A percentile compares a stretch with the other conserved stretches of the same genome.
Evolutionary conservation across 2,113 vertebrate genomes (phyloP).

Genomic region (Heloderma charlesbogerti): DNA sequence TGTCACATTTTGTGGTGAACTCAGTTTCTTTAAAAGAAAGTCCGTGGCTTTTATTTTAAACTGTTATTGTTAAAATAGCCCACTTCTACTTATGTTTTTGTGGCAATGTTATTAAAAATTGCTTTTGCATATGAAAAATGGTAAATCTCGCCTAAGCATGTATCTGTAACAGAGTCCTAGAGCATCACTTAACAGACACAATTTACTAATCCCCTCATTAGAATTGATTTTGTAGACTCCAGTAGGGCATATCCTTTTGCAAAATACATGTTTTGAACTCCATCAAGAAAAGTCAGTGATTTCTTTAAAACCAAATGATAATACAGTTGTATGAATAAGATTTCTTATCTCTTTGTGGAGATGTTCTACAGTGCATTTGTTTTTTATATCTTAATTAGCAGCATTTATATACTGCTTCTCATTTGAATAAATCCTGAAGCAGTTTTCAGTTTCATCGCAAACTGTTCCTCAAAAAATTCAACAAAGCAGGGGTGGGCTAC

Average conservation of each 20-base stretch:
- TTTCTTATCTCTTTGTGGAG: background rate
- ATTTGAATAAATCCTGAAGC: too few relatives aligned
- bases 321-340: background rate
- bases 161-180: background rate
- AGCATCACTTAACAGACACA: background rate
- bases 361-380: background rate
- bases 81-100: background rate
- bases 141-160: background rate
- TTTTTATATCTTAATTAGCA: too few relatives aligned
- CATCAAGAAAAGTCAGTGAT: conserved; percentile 11
- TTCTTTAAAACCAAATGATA: background rate
- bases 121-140: background rate
- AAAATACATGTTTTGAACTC: background rate
- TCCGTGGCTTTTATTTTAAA: conserved; percentile 31
- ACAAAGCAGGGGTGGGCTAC: background rate
- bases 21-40: background rate
- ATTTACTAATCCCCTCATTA: background rate
- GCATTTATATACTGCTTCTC: background rate
- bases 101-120: background rate
- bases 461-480: conserved; percentile 7
- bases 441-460: conserved; percentile 18
- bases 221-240: background rate
- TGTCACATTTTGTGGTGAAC: conserved; percentile 27
- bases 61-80: background rate
- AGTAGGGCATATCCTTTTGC: background rate